phyloP scores from a whole-genome alignment of 2,113 vertebrate species.

The Tupaia tana region DNA sequence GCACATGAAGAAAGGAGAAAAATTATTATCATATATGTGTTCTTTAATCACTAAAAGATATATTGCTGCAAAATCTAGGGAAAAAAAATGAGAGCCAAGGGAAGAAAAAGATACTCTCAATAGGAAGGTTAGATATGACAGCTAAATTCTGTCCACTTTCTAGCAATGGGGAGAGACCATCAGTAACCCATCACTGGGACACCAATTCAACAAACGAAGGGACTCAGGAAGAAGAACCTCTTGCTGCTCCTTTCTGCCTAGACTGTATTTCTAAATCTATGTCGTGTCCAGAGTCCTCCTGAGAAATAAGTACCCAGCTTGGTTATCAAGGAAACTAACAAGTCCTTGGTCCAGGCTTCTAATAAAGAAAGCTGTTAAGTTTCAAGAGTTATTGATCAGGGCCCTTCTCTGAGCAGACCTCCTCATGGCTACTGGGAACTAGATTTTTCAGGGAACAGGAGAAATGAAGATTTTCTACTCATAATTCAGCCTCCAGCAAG shows the following conservation, averaged over 20 bases:
- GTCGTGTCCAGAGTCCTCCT: no score
- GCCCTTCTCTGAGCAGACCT: background rate
- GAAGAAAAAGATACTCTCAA: background rate
- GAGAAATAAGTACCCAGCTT: background rate
- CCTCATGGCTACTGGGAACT: no score
- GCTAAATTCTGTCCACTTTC: background rate
- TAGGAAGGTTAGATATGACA: background rate
- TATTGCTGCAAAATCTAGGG: background rate
- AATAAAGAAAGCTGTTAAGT: background rate
- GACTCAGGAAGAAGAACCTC: background rate
- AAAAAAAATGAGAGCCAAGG: background rate
- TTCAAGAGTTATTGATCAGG: background rate
- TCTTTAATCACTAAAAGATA: background rate
- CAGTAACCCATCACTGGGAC: fast-evolving
- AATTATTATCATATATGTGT: background rate
- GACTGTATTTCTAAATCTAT: no score
- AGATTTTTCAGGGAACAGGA: no score
- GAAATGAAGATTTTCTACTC: no score
- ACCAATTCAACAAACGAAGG: fast-evolving
- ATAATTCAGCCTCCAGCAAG: no score
- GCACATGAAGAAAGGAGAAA: background rate
- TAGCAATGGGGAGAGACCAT: fast-evolving
- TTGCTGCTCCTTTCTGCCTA: background rate
- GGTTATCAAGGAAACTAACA: background rate
- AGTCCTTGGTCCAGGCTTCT: background rate